phyloP scores from a whole-genome alignment of 64 coral and sea anemone genomes.

The Stylophora pistillata region DNA sequence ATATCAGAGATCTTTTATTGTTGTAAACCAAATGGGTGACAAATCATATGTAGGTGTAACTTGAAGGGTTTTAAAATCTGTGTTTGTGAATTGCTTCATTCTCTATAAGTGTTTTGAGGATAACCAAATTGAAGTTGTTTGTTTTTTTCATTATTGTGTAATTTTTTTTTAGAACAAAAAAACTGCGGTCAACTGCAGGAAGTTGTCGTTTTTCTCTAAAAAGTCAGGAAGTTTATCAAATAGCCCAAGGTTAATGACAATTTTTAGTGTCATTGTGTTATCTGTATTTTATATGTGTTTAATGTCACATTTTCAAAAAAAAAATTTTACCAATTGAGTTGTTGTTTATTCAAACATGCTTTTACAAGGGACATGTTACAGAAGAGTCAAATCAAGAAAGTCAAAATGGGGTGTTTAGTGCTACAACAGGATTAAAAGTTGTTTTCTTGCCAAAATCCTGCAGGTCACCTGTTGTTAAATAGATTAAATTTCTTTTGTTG shows the following conservation, averaged over 20 bases:
- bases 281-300: neutral
- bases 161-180: neutral
- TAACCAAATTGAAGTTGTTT: neutral
- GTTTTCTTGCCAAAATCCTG: neutral
- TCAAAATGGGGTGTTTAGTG: neutral
- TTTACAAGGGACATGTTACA: neutral
- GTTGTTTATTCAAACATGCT: neutral
- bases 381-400: neutral
- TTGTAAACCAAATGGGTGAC: neutral
- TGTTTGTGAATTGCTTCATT: neutral
- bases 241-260: neutral
- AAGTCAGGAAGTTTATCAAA: neutral
- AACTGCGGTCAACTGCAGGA: neutral
- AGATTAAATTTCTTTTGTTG: constrained; percentile 41
- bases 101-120: neutral
- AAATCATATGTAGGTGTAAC: neutral
- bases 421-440: neutral
- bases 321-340: neutral
- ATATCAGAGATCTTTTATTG: neutral
- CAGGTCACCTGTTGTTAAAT: neutral
- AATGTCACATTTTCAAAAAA: neutral
- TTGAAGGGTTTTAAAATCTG: neutral
- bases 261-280: neutral
- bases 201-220: neutral
- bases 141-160: neutral